Base-by-base conservation (phyloP, 2,113 vertebrate species). In the Buteo buteo region DNA sequence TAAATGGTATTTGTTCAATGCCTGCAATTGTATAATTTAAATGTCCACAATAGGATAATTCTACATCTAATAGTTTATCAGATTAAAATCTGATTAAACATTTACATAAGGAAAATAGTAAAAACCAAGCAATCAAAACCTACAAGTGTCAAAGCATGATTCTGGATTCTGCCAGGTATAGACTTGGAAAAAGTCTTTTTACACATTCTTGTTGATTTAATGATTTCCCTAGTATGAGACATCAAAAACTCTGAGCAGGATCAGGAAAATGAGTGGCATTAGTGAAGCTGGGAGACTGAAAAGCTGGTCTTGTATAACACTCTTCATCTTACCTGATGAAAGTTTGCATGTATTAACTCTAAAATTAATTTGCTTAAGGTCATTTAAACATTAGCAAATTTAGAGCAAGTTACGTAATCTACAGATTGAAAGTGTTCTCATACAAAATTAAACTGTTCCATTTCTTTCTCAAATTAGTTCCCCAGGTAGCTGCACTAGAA, bases 381-480 rank as follows among this genome's bases (percentile, higher is more conserved):
- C 1, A 74, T 78, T 91, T 67, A 85, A 87, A 76, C 15, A 32
- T 73, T 62, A 81, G 52, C n/a, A 94, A 83, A 83, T 93, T 69
- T 50, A 88, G 54, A 24, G 5, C 52, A 77, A 70, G 66, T 83
- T 83, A 70, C 0, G 0, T 83, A 86, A 86, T 58, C 18, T 83
- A 77, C 19, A 40, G 71, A 84, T 50, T 50, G 45, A 80, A 81
- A 59, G 38, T 21, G 50, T 78, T 86, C 70, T 91, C 82, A 61
- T 87, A 62, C 25, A 88, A 94, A 94, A 90, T 96, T 82, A 49
- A 96, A 82, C 7, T 36, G 28, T 77, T 91, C 55, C 0, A 0
- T 61, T 69, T 92, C 80, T 76, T 82, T 93, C 71, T 82, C 45
- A 93, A 80, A 86, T 92, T 90, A 91, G 73, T 58, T 96, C 78